Conservation (phyloP, 2,888 invertebrate species). For the Erynnis tages region DNA sequence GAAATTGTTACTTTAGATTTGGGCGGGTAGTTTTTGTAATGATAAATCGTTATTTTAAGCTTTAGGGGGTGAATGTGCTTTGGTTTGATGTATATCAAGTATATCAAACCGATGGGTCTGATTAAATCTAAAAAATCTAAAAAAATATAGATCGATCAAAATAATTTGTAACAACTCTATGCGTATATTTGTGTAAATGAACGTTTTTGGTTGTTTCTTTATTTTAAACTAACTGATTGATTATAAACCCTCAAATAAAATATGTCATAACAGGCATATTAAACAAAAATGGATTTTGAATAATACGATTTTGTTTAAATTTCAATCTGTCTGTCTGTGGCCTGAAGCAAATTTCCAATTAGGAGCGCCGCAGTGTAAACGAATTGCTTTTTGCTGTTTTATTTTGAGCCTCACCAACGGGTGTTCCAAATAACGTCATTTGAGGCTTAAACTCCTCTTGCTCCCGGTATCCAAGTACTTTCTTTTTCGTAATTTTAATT, state of each 20-base stretch:
- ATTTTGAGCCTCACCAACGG: slow-evolving; percentile 53
- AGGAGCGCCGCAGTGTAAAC: slow-evolving; percentile 40
- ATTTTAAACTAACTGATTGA: no score
- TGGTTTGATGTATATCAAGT: no score
- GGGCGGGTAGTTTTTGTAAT: no score
- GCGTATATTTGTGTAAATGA: no score
- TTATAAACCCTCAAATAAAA: no score
- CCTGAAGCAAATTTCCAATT: slow-evolving; percentile 58
- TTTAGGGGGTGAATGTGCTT: no score
- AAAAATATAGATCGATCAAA: no score
- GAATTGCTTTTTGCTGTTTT: slow-evolving; percentile 45
- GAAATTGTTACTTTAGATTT: not conserved
- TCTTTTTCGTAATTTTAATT: not conserved
- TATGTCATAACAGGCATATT: slow-evolving; percentile 3
- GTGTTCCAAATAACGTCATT: slow-evolving; percentile 30
- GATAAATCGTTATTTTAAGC: no score
- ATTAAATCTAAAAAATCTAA: no score
- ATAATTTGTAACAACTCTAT: no score
- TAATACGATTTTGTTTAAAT: slow-evolving; percentile 41
- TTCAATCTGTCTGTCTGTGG: slow-evolving; percentile 60
- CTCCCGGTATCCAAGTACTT: not conserved
- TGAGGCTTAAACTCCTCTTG: slow-evolving; percentile 9
- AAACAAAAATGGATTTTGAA: slow-evolving; percentile 21
- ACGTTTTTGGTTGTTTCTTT: no score
- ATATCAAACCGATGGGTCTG: no score